Evolutionary conservation across 2,797 vertebrate species (phyloP).

Genomic region (Darevskia nairensis): DNA sequence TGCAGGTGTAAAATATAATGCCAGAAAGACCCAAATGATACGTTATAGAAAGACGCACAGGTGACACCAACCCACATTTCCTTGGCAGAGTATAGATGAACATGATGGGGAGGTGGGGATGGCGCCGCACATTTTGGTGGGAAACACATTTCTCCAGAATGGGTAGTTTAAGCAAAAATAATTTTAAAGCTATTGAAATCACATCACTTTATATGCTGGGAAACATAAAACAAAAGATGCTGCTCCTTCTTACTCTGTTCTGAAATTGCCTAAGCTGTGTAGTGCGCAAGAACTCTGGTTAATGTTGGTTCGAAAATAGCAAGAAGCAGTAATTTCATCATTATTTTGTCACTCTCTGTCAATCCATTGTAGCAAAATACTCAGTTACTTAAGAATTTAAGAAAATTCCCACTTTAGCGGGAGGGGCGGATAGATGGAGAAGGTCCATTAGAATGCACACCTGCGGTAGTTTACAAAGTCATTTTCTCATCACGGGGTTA

Average conservation of each 20-base stretch:
- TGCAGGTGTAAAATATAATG: background rate
- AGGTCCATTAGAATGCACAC: background rate
- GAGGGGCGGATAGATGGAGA: background rate
- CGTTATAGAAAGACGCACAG: background rate
- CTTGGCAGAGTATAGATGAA: background rate
- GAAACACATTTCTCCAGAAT: background rate
- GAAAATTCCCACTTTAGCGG: background rate
- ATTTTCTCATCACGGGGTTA: background rate
- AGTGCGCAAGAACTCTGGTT: constrained; percentile 50
- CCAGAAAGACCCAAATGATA: background rate
- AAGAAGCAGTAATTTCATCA: constrained; percentile 72
- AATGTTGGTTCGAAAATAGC: constrained; percentile 69
- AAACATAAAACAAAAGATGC: constrained; percentile 42
- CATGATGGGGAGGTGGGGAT: too few species aligned
- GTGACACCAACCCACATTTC: background rate
- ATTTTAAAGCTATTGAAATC: constrained; percentile 1
- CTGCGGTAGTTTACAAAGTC: background rate
- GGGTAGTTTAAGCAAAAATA: background rate
- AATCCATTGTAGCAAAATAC: constrained; percentile 61
- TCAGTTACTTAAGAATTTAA: constrained; percentile 37
- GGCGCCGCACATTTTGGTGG: background rate
- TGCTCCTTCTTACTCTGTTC: constrained; percentile 41
- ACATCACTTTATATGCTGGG: background rate
- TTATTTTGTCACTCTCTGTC: constrained; percentile 76
- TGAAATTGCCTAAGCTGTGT: background rate